A percentile compares a stretch with the other conserved stretches of the same genome.
Evolutionary conservation across 2,113 vertebrate species (phyloP).

Genomic region (Cyphomyrus plagiostoma): DNA sequence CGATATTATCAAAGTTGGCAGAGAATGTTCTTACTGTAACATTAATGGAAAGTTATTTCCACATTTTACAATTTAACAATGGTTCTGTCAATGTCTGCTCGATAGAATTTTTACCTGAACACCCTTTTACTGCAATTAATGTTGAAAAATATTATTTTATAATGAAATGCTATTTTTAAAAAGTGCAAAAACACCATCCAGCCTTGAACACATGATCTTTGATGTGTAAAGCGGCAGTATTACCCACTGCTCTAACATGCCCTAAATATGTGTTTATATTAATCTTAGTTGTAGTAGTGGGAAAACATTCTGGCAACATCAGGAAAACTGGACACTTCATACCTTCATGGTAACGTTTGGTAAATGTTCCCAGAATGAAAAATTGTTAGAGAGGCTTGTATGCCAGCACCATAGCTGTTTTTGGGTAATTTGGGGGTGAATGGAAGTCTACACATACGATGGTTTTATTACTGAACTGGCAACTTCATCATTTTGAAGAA

Average conservation of each 20-base stretch:
- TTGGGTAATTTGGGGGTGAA: background rate
- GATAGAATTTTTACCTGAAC: background rate
- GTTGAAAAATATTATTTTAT: background rate
- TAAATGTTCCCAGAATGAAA: background rate
- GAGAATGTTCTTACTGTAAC: background rate
- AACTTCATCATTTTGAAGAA: background rate
- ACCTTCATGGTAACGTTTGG: background rate
- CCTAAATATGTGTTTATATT: background rate
- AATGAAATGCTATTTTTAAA: background rate
- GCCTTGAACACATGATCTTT: background rate
- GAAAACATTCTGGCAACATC: background rate
- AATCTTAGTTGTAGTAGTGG: background rate
- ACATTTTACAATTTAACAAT: background rate
- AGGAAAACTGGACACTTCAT: background rate
- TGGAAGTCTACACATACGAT: background rate
- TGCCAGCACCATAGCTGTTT: background rate
- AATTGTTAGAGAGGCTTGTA: background rate
- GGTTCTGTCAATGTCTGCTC: background rate
- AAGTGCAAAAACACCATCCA: background rate
- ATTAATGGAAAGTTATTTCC: background rate
- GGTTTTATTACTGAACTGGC: background rate
- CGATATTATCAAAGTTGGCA: background rate
- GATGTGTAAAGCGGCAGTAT: background rate
- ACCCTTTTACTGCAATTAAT: background rate
- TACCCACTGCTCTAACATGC: background rate